These are phyloP conservation scores for Actias luna DNA, from an alignment of 2,888 invertebrate genomes.

Conservation along the genomic window DNA sequence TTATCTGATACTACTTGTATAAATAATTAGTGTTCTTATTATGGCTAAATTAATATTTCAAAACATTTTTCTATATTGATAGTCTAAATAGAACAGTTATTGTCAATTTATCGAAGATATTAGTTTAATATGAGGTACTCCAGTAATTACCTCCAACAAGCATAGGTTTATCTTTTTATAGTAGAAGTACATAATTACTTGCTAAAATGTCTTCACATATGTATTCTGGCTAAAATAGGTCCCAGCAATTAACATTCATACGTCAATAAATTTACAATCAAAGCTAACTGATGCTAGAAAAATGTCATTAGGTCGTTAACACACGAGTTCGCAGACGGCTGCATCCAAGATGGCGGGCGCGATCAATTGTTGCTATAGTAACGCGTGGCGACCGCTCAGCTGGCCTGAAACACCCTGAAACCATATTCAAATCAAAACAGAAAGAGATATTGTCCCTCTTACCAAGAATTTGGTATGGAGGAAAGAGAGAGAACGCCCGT, in stretches of 20 bases:
- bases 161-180: too few relatives aligned
- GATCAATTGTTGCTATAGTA: conserved; percentile 76
- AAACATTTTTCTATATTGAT: background rate
- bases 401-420: conserved; percentile 60
- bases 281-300: background rate
- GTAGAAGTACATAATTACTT: too few relatives aligned
- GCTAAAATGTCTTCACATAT: background rate
- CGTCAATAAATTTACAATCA: conserved; percentile 11
- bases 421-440: conserved; percentile 56
- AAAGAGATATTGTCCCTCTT: conserved; percentile 26
- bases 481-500: conserved; percentile 33
- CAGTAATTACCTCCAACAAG: too few relatives aligned
- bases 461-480: conserved; percentile 19
- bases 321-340: conserved; percentile 60
- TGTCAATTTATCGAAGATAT: background rate
- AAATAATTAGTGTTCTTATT: background rate
- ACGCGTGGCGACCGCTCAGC: conserved; percentile 69
- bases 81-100: background rate
- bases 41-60: background rate
- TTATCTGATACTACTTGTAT: background rate
- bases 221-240: background rate
- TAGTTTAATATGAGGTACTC: too few relatives aligned
- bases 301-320: conserved; percentile 12
- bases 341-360: conserved; percentile 71
- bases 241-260: background rate